phyloP scores from a whole-genome alignment of 2,888 invertebrate species.

The Odontocerum albicorne region DNA sequence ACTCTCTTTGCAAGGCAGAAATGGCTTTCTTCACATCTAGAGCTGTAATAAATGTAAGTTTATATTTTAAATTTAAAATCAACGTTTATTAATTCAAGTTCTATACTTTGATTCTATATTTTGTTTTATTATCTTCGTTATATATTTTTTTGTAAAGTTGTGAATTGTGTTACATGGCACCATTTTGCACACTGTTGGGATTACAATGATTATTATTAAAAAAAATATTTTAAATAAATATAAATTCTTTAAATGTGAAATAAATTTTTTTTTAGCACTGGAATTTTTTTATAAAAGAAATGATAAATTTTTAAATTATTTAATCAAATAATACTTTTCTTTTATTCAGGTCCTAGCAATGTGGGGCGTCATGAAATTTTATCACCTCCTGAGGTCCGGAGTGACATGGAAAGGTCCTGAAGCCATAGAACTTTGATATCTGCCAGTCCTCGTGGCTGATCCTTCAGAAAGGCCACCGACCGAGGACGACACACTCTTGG shows the following conservation, averaged over 20 bases:
- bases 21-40: constrained; percentile 74
- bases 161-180: too few relatives aligned
- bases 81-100: too few relatives aligned
- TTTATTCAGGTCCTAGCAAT: constrained; percentile 66
- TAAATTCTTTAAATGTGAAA: too few relatives aligned
- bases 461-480: constrained; percentile 34
- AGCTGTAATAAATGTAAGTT: constrained; percentile 75
- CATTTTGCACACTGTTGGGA: too few relatives aligned
- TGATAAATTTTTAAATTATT: not conserved
- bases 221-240: too few relatives aligned
- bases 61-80: too few relatives aligned
- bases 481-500: constrained; percentile 30
- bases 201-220: too few relatives aligned
- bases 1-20: constrained; percentile 76
- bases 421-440: constrained; percentile 59
- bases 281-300: not conserved
- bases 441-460: constrained; percentile 45
- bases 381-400: constrained; percentile 70
- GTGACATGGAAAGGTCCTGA: constrained; percentile 78
- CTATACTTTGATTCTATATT: too few relatives aligned
- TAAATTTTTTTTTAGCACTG: not conserved
- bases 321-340: not conserved
- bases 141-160: too few relatives aligned
- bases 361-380: constrained; percentile 70
- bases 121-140: too few relatives aligned